These are phyloP conservation scores for Mormyrus hasselquistii DNA, from an alignment of 2,797 vertebrate species.

Conservation along the genomic window DNA sequence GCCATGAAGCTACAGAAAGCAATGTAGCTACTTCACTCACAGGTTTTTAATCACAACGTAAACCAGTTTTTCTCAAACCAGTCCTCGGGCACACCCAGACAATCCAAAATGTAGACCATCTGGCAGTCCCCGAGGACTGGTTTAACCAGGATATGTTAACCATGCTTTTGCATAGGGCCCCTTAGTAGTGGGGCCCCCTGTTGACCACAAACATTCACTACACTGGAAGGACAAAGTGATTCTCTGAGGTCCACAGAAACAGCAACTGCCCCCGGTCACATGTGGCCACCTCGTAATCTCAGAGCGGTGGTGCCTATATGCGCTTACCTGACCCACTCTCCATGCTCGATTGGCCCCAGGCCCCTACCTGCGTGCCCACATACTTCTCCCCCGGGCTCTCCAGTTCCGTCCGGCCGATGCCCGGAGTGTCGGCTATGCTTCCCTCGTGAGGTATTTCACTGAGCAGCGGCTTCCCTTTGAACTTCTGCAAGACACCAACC, in stretches of 20 bases:
- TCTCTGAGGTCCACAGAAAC: neutral
- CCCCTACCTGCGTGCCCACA: slow-evolving; percentile 52
- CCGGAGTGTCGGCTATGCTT: slow-evolving; percentile 64
- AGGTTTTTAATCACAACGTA: neutral
- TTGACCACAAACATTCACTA: neutral
- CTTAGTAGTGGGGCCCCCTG: neutral
- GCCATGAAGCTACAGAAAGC: neutral
- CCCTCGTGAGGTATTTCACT: slow-evolving; percentile 64
- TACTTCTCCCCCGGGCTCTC: slow-evolving; percentile 76
- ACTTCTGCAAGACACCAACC: slow-evolving; percentile 84
- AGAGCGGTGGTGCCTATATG: neutral
- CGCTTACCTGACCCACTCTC: neutral
- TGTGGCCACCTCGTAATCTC: neutral
- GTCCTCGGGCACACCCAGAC: neutral
- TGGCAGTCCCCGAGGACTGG: neutral
- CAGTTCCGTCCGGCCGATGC: slow-evolving; percentile 67
- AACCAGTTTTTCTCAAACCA: neutral
- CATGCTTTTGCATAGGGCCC: neutral
- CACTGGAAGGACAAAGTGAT: neutral
- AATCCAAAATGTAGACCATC: neutral
- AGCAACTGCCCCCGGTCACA: neutral
- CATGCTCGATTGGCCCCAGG: neutral
- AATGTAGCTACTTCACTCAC: neutral
- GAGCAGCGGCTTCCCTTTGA: slow-evolving; percentile 72
- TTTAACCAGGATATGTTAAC: neutral